Percentiles rank a stretch among this genome's conserved stretches.
These are phyloP conservation scores for Ochotona princeps DNA, from an alignment of 2,113 vertebrate species.

Conservation along the genomic window DNA sequence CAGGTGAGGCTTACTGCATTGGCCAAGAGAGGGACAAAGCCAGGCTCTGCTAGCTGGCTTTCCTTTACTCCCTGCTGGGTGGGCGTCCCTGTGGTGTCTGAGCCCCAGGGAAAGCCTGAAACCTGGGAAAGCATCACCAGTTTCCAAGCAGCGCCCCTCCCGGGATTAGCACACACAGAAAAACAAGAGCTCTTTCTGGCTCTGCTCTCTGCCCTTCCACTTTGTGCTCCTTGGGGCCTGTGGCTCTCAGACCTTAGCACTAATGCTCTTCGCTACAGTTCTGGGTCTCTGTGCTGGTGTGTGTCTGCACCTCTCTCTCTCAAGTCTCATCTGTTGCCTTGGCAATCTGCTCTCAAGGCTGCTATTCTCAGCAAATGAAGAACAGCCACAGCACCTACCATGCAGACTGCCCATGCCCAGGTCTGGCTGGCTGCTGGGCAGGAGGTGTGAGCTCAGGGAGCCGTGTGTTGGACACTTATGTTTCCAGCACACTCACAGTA, in stretches of 20 bases:
- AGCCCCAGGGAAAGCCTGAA: conserved; percentile 7
- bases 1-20: not conserved
- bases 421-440: not conserved
- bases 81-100: not conserved
- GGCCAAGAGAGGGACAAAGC: not conserved
- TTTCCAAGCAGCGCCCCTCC: conserved; percentile 9
- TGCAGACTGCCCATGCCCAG: not conserved
- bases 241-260: not conserved
- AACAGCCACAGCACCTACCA: not conserved
- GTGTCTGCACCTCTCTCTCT: not conserved
- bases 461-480: not conserved
- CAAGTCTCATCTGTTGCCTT: conserved; percentile 28
- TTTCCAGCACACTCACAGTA: not conserved
- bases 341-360: conserved; percentile 34
- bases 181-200: conserved; percentile 15
- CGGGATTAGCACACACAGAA: not conserved
- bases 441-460: not conserved
- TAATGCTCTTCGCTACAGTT: not conserved
- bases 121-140: conserved; percentile 51
- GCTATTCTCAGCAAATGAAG: conserved; percentile 41
- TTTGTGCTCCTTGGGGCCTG: not conserved
- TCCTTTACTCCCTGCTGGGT: not conserved
- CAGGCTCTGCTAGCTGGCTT: conserved; percentile 24
- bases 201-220: not conserved
- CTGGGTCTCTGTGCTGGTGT: not conserved